Evolutionary conservation across 2,888 invertebrate species (phyloP).

Genomic region (Torymus tubicola): DNA sequence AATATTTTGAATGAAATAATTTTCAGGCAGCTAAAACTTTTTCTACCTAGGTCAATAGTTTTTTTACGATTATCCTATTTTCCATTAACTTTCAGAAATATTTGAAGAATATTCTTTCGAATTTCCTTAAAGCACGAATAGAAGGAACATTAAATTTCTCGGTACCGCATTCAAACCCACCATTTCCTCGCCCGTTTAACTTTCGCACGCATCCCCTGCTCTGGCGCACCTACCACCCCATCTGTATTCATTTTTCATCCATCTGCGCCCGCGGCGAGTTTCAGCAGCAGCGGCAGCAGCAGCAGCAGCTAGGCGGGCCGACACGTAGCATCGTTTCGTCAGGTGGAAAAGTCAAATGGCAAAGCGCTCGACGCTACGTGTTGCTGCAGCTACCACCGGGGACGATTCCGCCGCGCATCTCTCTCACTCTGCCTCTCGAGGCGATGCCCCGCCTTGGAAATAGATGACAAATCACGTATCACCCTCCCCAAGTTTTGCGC

Average conservation of each 20-base stretch:
- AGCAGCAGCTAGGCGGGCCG: not conserved
- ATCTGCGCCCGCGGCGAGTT: constrained; percentile 8
- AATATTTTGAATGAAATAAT: too few species aligned
- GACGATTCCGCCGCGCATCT: too few species aligned
- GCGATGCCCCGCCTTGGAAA: not conserved
- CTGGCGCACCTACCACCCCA: not conserved
- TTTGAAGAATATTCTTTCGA: too few species aligned
- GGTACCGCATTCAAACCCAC: not conserved
- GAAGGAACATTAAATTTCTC: too few species aligned
- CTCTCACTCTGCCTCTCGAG: too few species aligned
- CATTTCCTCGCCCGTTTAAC: not conserved
- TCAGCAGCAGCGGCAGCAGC: too few species aligned
- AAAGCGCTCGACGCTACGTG: constrained; percentile 39
- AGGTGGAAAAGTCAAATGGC: constrained; percentile 51
- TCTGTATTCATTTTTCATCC: constrained; percentile 52
- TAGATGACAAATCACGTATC: constrained; percentile 53
- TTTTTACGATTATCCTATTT: too few species aligned
- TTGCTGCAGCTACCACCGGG: not conserved
- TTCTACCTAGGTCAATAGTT: too few species aligned
- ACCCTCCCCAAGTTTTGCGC: constrained; percentile 16
- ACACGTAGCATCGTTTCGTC: constrained; percentile 50
- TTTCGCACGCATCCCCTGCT: not conserved
- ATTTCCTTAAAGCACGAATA: too few species aligned
- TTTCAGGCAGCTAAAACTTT: too few species aligned
- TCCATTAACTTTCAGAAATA: too few species aligned